Evolutionary conservation across 2,113 vertebrate genomes (phyloP), one percentile per base, ranked within the genome.

Genomic region (Oryzias woworae): DNA sequence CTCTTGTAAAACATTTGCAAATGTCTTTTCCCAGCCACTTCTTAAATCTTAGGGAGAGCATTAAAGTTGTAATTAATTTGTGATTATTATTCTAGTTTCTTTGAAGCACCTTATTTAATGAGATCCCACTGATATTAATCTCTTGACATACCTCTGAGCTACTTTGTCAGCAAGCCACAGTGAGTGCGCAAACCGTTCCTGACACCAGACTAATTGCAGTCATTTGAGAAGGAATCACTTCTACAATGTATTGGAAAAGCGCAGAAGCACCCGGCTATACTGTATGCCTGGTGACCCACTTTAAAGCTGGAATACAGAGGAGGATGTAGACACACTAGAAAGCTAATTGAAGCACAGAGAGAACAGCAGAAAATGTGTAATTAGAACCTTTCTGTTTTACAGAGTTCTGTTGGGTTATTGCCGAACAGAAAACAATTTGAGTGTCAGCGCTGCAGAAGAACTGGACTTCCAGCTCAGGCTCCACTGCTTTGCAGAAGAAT

Each of bases 161-260:
- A 85, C 80, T 80, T 83, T 85, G 83, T 84, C 83, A 86, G 80
- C 81, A 66, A 77, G 74, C 81, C 68, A 77, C 72, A 45, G 22
- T 66, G 81, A 85, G 78, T 73, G 62, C 4, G 57, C 69, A 78
- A 88, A 82, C 81, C 18, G 20, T 75, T 78, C 80, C 79, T 90
- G 88, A 91, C 90, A 85, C 90, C 89, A 89, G 83, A 89, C 89
- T 89, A 91, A 91, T 91, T 89, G 85, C 79, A 78, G 81, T 82
- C 75, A 86, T 90, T 90, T 89, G 73, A 87, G 85, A 91, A 64
- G 69, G 81, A 36, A 91, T 90, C 81, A 65, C 75, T 81, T 49
- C 58, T 71, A 54, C 83, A 72, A 81, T 83, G 70, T 87, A 83
- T 78, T 81, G 80, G 75, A 77, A 80, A 86, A 53, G 69, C 65